Base-by-base conservation (phyloP, 92 coral and sea anemone species). In the Phymanthus crucifer region DNA sequence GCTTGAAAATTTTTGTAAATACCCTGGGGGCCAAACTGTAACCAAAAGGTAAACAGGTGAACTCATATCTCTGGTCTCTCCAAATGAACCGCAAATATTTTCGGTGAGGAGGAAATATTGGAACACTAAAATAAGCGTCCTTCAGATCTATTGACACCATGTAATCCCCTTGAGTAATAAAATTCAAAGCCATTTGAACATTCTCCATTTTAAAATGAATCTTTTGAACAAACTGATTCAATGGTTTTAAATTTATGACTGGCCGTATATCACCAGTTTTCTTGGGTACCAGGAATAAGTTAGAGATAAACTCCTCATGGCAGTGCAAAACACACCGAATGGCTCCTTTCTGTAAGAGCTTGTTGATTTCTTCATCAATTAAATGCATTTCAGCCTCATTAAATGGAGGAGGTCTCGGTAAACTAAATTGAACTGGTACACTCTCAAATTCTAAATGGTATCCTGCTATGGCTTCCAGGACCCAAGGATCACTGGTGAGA, bases 201-300 rank as follows among this genome's bases (percentile, higher is more conserved):
- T 83, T 76, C 57, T 83, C 87, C 76, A 75, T 83, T 83, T 83
- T 83, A 68, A 75, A 83, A 83, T 83, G 83, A 36, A 83, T 83
- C 43, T 45, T 74, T 76, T 83, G 50, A 2, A 83, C 83, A 64
- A 76, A 84, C 32, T 78, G 80, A 27, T 84, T 84, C 19, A 84
- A 7, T 57, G 91, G 89, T 69, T 90, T 90, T 48, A 90, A 72
- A 40, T 90, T 90, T 31, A 90, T 85, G 5, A 87, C 89, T 45
- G 91, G 94, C 61, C 91, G 85, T 57, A 87, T 32, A 68, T 81
- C 91, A 90, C 87, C 75, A 90, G 80, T 29, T 87, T 87, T 16
- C 87, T 32, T 31, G n/a, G n/a, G n/a, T n/a, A n/a, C n/a, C n/a
- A n/a, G n/a, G n/a, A n/a, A n/a, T n/a, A n/a, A n/a, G n/a, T 71